A percentile compares a stretch with the other conserved stretches of the same genome.
Evolutionary conservation across 2,113 vertebrate genomes (phyloP).

Genomic region (Dipodomys ordii): DNA sequence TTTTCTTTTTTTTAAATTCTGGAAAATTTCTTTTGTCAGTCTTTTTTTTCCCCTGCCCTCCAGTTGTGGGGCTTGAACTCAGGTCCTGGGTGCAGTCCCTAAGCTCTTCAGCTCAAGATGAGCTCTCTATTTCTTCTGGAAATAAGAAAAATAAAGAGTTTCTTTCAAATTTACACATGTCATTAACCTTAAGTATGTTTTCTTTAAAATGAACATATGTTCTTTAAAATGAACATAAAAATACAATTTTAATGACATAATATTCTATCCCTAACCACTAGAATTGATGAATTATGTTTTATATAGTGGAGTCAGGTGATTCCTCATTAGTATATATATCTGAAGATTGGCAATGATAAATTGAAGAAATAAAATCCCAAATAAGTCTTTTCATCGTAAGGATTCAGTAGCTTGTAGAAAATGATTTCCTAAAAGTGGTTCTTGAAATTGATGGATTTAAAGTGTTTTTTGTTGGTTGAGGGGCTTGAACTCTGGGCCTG

Average conservation of each 20-base stretch:
- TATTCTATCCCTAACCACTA: neutral
- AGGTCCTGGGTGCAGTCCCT: no score
- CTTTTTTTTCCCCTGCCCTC: no score
- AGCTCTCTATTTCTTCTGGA: neutral
- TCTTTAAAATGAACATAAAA: neutral
- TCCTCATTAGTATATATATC: constrained; percentile 32
- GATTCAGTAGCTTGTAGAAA: constrained; percentile 25
- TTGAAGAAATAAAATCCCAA: neutral
- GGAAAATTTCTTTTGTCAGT: neutral
- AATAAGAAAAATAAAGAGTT: neutral
- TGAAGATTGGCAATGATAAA: constrained; percentile 15
- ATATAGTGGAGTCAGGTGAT: neutral
- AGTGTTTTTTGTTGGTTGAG: neutral
- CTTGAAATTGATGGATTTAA: constrained; percentile 1
- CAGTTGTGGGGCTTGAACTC: no score
- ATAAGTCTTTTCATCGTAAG: neutral
- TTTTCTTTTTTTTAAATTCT: constrained; percentile 13
- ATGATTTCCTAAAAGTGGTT: constrained; percentile 24
- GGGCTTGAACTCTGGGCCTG: no score
- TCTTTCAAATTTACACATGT: neutral
- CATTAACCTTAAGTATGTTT: constrained; percentile 25
- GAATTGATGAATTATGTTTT: neutral
- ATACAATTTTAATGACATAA: neutral
- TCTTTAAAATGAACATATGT: neutral
- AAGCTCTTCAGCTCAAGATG: no score